Base-by-base conservation (phyloP, 2,888 invertebrate genomes). In the Metopia argyrocephala region DNA sequence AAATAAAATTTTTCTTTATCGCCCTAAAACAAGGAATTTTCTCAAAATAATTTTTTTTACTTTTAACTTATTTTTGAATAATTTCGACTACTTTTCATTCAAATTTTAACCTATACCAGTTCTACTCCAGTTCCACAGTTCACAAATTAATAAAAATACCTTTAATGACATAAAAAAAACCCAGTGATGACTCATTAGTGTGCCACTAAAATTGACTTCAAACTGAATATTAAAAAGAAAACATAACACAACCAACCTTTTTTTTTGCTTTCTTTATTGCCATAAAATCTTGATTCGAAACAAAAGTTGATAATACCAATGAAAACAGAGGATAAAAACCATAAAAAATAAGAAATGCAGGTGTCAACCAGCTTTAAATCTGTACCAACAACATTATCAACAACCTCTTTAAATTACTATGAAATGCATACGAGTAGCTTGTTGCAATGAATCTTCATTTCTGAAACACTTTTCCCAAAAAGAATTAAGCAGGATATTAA, bases 321-420 rank as follows among this genome's bases (percentile, higher is more conserved):
- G 54, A 50, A 75, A 68, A 62, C n/a, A 46, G 57, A 57, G 31
- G 50, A 54, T 46, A 54, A 65, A 57, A 31, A 4, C 18, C 46
- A 27, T 7, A 48, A 5, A 46, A 66, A 75, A 78, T 61, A 78
- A 71, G 71, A 66, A 61, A 71, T 66, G 71, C 71, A 78, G 78
- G 78, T 78, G 78, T 71, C 71, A 78, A 52, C 27, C 31, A 68
- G n/a, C n/a, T n/a, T n/a, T n/a, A n/a, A n/a, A n/a, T n/a, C n/a
- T n/a, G n/a, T n/a, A n/a, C n/a, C n/a, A n/a, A n/a, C n/a, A n/a
- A n/a, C n/a, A n/a, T 62, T 62, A 65, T 57, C 38, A 76, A 59
- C 65, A 78, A 78, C 52, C 45, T 71, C 70, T 64, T 64, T 48
- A 69, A 76, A 76, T 76, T 18, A 64, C 46, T 57, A 28, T 18